Base-by-base conservation (phyloP, 2,797 vertebrate genomes). In the Crenichthys baileyi region DNA sequence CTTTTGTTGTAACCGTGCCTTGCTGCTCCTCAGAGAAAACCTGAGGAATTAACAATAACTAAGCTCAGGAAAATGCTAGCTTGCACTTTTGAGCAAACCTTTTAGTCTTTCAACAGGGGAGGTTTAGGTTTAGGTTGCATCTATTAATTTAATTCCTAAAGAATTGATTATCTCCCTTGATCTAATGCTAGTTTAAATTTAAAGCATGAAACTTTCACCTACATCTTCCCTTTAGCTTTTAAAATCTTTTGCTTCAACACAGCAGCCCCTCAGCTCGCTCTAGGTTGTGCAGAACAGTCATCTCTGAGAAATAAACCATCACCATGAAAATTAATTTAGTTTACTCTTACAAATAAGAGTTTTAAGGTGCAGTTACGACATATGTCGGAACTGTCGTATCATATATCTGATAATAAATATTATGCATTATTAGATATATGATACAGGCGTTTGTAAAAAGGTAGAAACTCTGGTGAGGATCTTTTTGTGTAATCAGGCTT, bases 251-350 rank as follows among this genome's bases (percentile, higher is more conserved):
- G 70, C 87, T 63, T 73, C 41, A 67, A 81, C 72, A 61, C 50
- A 70, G 56, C 1, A 63, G 36, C 65, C 44, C 70, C 44, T 24
- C 76, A 78, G 72, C 55, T 83, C 0, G 65, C 67, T 83, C 1
- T 5, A 7, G 74, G 58, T 83, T 77, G 18, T 77, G 48, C 73
- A 77, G 18, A 80, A 1, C 79, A 75, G 67, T 39, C 46, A 68
- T 68, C 83, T 29, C 6, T 82, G 70, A 44, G 5, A 29, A 72
- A 75, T 44, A 44, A 70, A 41, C 58, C 3, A 58, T 75, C 26
- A 5, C 15, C 55, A 72, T 55, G 48, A 31, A 31, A 12, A 50
- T 41, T 16, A 50, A 44, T 9, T 51, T 36, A 26, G 5, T 76
- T 46, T 72, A 4, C 39, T 44, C 22, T 16, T 9, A 29, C 41